Percentiles rank a stretch among this genome's conserved stretches.
Conservation (phyloP, 2,113 vertebrate species). For the Corvus moneduloides region DNA sequence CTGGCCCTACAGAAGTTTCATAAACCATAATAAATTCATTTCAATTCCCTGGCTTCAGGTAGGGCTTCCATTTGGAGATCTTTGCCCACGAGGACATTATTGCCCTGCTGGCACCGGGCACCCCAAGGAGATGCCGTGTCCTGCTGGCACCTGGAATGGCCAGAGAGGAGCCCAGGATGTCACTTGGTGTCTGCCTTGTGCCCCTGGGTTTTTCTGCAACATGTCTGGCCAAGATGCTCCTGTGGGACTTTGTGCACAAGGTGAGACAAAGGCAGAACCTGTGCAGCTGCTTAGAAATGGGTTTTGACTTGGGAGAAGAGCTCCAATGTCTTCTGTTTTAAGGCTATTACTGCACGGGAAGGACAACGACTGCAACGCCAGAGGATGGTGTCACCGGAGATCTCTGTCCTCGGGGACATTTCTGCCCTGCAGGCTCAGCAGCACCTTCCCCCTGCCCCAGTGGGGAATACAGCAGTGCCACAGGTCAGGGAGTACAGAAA, state of each 20-base stretch:
- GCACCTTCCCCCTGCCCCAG: constrained; percentile 73
- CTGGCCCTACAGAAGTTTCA: background rate
- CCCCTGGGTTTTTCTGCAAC: constrained; percentile 84
- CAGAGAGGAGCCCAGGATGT: constrained; percentile 73
- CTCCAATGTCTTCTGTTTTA: background rate
- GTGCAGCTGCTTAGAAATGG: background rate
- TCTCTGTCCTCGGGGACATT: constrained; percentile 76
- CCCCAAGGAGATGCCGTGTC: constrained; percentile 79
- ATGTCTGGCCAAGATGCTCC: constrained; percentile 76
- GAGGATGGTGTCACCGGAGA: constrained; percentile 73
- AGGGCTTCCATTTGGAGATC: constrained; percentile 73
- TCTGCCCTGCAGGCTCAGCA: constrained; percentile 79
- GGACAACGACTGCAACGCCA: constrained; percentile 72
- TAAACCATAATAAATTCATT: rapidly evolving
- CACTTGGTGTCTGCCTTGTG: constrained; percentile 81
- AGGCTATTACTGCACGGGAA: constrained; percentile 85
- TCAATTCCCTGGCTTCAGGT: constrained; percentile 61
- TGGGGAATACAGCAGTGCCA: constrained; percentile 73
- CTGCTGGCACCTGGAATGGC: constrained; percentile 83
- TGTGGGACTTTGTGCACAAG: constrained; percentile 72
- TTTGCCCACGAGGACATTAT: constrained; percentile 81
- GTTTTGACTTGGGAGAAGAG: background rate
- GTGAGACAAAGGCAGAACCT: constrained; percentile 17
- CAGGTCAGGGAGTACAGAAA: constrained; percentile 62
- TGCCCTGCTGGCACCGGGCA: constrained; percentile 79